A percentile compares a stretch with the other conserved stretches of the same genome.
phyloP scores from a whole-genome alignment of 2,113 vertebrate species.

The Acrocephalus kingi region DNA sequence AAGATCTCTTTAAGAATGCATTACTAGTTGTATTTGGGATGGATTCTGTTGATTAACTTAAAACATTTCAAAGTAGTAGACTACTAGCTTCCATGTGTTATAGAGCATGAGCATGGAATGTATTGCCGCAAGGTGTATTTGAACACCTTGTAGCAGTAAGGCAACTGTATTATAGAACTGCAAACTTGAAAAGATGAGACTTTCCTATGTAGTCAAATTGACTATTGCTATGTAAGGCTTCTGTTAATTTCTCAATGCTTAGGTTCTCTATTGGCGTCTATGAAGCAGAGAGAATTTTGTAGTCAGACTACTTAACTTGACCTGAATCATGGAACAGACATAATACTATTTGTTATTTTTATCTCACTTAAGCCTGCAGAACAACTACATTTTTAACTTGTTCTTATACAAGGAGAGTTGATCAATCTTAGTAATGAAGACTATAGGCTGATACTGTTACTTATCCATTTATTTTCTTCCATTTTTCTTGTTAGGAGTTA shows the following conservation, averaged over 20 bases:
- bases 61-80: neutral
- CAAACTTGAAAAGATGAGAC: neutral
- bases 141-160: neutral
- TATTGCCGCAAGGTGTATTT: neutral
- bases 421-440: neutral
- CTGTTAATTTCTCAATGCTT: neutral
- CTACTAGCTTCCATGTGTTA: neutral
- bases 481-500: neutral
- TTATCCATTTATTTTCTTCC: neutral
- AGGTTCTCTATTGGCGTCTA: neutral
- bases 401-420: neutral
- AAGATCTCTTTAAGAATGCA: neutral
- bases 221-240: neutral
- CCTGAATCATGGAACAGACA: neutral
- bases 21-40: neutral
- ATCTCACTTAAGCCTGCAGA: neutral
- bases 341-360: neutral
- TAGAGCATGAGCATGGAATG: neutral
- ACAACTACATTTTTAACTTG: neutral
- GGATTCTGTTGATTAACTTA: neutral
- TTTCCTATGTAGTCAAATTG: neutral
- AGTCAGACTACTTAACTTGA: neutral
- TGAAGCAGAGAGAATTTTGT: neutral
- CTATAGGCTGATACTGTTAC: neutral
- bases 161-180: neutral